Percentiles rank a stretch among this genome's conserved stretches.
Evolutionary conservation across 2,888 invertebrate species (phyloP).

Genomic region (Leuctra nigra): DNA sequence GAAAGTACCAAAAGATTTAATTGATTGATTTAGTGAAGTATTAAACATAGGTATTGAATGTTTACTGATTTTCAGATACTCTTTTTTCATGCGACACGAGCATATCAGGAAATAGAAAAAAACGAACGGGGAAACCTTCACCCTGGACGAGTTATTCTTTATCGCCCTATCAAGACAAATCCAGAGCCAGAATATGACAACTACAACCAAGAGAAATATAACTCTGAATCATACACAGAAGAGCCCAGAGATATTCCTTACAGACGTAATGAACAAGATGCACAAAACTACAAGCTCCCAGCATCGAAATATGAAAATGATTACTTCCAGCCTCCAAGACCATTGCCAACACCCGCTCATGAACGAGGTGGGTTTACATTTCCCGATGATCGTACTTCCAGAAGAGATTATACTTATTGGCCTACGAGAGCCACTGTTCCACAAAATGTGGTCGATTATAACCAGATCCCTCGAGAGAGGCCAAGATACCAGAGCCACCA

Average conservation of each 20-base stretch:
- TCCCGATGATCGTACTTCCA: conserved; percentile 10
- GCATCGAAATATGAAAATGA: conserved; percentile 13
- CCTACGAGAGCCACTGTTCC: not conserved
- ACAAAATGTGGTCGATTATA: not conserved
- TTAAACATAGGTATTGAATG: no score
- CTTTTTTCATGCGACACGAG: conserved; percentile 6
- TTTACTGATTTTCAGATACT: no score
- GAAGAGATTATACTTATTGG: not conserved
- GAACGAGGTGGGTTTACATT: conserved; percentile 13
- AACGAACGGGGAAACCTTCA: not conserved
- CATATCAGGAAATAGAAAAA: not conserved
- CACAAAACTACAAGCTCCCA: not conserved
- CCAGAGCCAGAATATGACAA: not conserved
- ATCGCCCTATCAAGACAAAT: not conserved
- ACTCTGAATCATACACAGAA: not conserved
- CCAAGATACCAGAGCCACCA: not conserved
- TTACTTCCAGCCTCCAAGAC: conserved; percentile 12
- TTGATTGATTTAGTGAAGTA: not conserved
- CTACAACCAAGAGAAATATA: not conserved
- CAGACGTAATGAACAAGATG: not conserved
- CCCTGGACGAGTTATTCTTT: conserved; percentile 3
- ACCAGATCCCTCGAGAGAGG: not conserved
- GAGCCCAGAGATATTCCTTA: not conserved
- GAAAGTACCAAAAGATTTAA: not conserved
- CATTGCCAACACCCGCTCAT: conserved; percentile 1